phyloP scores from a whole-genome alignment of 1,140 invertebrate species.

The Atopsyche davidsoni region DNA sequence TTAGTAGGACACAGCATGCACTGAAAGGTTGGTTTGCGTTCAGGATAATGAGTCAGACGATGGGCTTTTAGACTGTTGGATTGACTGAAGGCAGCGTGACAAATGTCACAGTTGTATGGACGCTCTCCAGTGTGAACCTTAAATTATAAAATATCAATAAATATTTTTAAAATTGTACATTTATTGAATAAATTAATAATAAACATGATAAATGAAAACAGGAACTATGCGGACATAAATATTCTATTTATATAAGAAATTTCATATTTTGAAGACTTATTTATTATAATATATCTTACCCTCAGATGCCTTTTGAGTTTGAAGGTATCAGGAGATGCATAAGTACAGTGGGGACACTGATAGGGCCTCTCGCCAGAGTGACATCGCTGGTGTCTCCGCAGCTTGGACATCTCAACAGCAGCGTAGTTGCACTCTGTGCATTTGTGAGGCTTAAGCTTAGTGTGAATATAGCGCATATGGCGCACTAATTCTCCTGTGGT shows the following conservation, averaged over 20 bases:
- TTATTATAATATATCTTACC: constrained; percentile 7
- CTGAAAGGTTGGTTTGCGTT: constrained; percentile 85
- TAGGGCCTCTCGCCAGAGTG: constrained; percentile 75
- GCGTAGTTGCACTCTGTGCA: constrained; percentile 87
- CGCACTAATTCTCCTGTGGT: constrained; percentile 81
- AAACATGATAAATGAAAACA: too few species aligned
- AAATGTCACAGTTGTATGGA: constrained; percentile 85
- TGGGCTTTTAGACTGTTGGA: constrained; percentile 88
- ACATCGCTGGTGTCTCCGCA: constrained; percentile 82
- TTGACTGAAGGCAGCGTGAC: constrained; percentile 81
- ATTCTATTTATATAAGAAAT: too few species aligned
- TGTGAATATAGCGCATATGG: constrained; percentile 82
- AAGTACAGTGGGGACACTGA: constrained; percentile 88
- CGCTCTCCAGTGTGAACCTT: constrained; percentile 71
- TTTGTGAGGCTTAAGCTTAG: constrained; percentile 85
- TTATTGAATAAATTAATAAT: too few species aligned
- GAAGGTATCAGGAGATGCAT: constrained; percentile 90
- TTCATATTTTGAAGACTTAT: background rate
- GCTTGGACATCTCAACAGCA: constrained; percentile 81
- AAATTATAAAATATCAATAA: constrained; percentile 12
- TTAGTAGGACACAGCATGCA: constrained; percentile 88
- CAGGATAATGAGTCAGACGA: constrained; percentile 80
- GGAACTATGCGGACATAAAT: too few species aligned
- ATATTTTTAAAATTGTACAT: too few species aligned
- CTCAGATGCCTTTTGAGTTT: constrained; percentile 86